Conservation (phyloP, 1,140 invertebrate species). For the Apis cerana region DNA sequence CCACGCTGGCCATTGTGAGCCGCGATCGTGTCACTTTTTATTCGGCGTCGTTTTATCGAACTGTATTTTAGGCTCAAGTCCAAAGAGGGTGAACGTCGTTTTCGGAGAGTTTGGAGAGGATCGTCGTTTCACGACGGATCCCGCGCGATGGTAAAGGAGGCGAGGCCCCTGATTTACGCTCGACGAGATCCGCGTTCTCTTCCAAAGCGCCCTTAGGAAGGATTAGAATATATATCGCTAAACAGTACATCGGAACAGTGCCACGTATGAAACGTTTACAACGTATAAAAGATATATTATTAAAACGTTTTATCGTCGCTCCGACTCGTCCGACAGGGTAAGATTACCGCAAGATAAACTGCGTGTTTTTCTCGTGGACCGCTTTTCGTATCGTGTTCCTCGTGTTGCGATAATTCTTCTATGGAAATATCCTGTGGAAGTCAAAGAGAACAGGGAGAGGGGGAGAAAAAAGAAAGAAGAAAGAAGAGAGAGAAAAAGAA, state of each 20-base stretch:
- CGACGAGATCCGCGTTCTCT: background rate
- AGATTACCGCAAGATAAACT: background rate
- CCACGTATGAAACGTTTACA: background rate
- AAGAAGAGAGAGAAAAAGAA: no score
- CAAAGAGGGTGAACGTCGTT: no score
- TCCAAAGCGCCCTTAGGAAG: no score
- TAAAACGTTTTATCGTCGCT: background rate
- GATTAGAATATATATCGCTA: background rate
- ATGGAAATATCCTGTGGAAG: no score
- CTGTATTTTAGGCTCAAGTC: conserved; percentile 30
- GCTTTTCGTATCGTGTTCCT: background rate
- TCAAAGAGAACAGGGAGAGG: no score
- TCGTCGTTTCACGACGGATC: no score
- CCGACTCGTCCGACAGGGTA: background rate
- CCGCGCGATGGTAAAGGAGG: no score
- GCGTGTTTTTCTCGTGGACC: background rate
- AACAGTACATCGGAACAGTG: background rate
- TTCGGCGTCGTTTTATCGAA: conserved; percentile 11
- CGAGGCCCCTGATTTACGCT: background rate
- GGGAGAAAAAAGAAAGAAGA: background rate
- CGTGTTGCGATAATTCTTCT: background rate
- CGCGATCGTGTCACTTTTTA: conserved; percentile 47
- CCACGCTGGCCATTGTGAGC: conserved; percentile 11
- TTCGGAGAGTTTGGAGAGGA: no score
- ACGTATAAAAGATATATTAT: background rate